Evolutionary conservation across 2,113 vertebrate species (phyloP).

Genomic region (Elachura formosa): DNA sequence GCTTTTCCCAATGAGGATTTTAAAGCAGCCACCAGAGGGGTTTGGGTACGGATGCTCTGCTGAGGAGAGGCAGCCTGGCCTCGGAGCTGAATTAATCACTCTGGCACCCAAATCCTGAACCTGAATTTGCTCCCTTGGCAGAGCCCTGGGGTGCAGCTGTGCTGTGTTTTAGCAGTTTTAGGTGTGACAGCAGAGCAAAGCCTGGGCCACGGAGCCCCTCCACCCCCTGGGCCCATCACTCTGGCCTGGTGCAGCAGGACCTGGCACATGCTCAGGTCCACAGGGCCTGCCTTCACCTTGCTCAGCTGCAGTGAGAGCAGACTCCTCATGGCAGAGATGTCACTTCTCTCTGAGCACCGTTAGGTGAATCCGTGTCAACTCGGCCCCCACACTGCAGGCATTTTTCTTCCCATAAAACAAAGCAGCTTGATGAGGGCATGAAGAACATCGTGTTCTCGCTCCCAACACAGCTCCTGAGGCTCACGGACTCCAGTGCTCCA

Average conservation of each 20-base stretch:
- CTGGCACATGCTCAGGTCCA: neutral
- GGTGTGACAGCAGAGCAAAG: neutral
- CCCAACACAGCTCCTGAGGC: neutral
- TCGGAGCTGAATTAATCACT: neutral
- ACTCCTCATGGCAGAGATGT: neutral
- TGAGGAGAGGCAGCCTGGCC: neutral
- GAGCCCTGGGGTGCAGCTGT: neutral
- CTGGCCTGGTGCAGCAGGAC: accelerated
- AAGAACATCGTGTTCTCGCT: neutral
- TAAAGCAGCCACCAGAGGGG: neutral
- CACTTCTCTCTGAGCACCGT: neutral
- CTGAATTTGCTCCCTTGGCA: neutral
- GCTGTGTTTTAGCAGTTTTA: neutral
- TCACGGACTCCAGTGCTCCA: neutral
- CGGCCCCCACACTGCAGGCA: neutral
- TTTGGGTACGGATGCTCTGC: neutral
- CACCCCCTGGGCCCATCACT: accelerated
- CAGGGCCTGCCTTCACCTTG: neutral
- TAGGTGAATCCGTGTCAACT: neutral
- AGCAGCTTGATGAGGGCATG: neutral
- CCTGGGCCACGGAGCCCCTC: neutral
- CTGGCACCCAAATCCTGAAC: neutral
- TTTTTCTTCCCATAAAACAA: neutral
- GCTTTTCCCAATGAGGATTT: slow-evolving; percentile 23
- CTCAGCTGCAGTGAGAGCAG: neutral